Base-by-base conservation (phyloP, 2,113 vertebrate genomes). In the Oenanthe oenanthe region DNA sequence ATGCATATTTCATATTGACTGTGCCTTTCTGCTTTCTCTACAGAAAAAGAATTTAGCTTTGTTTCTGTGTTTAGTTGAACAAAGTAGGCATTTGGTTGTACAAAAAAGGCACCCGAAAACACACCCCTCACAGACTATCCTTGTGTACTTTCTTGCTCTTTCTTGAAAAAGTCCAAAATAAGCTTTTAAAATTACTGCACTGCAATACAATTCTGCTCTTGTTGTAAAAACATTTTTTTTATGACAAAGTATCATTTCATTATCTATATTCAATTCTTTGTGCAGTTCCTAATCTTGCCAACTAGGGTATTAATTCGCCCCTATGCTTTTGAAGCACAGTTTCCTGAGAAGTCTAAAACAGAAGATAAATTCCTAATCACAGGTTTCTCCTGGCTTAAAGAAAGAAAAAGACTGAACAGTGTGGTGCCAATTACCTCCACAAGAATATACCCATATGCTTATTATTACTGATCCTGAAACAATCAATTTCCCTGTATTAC, bases 341-440 rank as follows among this genome's bases (percentile, higher is more conserved):
- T 89, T 48, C 50, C 87, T 94, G 76, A 38, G 40, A 77, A 74
- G 50, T 74, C 85, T 96, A 32, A 95, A 68, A n/a, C 45, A 88
- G 42, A 60, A 92, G 63, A 93, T 14, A 86, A 71, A 92, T 87
- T 95, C 68, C 73, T 82, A 92, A 97, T 96, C 89, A 86, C 83
- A 87, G 88, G 57, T 60, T 82, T 96, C 72, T 91, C 68, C 22
- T 58, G 42, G 89, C 36, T 94, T 88, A 62, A 86, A 92, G 87
- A 91, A 95, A 92, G 81, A 74, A 92, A 81, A 96, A 81, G 89
- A 65, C 92, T 61, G 77, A 74, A 87, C 68, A 91, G 51, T 4
- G 0, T 88, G 95, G 93, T 89, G 86, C 75, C 93, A 97, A 97
- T 97, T 96, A 96, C 87, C 78, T 92, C 92, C 85, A 79, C 77